Conservation (phyloP, 2,113 vertebrate genomes). For the Pteruthius melanotis region DNA sequence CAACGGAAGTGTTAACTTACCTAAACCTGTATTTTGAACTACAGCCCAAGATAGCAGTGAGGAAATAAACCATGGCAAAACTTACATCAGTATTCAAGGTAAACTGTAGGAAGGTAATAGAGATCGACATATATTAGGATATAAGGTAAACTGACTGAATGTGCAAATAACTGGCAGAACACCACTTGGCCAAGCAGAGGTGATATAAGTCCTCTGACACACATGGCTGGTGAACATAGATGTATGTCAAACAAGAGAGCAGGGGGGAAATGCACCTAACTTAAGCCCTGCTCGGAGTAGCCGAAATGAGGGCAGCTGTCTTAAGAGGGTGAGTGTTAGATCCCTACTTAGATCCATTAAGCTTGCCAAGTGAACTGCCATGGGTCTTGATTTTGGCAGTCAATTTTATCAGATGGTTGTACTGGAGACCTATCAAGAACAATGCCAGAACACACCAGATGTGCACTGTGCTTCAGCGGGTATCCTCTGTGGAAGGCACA, state of each 20-base stretch:
- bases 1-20: background rate
- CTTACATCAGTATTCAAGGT: background rate
- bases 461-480: background rate
- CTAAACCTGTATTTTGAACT: background rate
- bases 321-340: background rate
- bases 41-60: background rate
- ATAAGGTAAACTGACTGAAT: background rate
- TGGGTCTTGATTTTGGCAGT: conserved; percentile 52
- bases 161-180: background rate
- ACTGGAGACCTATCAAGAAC: conserved; percentile 9
- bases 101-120: background rate
- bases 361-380: conserved; percentile 40
- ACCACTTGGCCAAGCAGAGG: background rate
- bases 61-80: background rate
- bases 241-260: background rate
- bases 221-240: background rate
- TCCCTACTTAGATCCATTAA: background rate
- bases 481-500: background rate
- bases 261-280: background rate
- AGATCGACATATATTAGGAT: background rate
- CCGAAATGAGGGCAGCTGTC: background rate
- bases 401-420: conserved; percentile 19
- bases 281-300: background rate
- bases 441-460: conserved; percentile 54
- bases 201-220: background rate